These are phyloP conservation scores for Rapana venosa DNA, from an alignment of 2,888 invertebrate genomes.

Conservation along the genomic window DNA sequence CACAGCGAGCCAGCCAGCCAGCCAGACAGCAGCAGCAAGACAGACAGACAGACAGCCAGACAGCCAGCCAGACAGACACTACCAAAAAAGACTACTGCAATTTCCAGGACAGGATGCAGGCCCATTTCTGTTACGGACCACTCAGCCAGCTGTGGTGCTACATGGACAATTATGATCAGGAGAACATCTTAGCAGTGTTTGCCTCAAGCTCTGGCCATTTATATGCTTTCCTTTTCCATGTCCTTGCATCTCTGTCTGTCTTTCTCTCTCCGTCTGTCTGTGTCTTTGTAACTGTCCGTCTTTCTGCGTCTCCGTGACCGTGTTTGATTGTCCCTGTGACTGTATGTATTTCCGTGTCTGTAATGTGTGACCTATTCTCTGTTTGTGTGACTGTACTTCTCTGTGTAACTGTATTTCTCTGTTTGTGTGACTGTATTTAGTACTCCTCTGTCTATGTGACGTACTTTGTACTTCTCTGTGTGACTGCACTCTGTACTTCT, in stretches of 20 bases:
- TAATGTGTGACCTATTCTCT: too few relatives aligned
- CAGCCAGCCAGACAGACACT: neutral
- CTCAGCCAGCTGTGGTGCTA: neutral
- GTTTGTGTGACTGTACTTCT: too few relatives aligned
- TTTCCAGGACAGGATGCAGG: neutral
- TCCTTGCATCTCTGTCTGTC: neutral
- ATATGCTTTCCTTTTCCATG: neutral
- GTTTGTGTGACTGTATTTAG: too few relatives aligned
- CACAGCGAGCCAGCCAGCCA: neutral
- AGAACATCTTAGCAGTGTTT: neutral
- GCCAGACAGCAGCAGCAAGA: neutral
- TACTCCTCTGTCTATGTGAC: too few relatives aligned
- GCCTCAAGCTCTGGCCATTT: neutral
- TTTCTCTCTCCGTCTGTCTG: neutral
- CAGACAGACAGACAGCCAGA: neutral
- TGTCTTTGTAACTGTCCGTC: neutral
- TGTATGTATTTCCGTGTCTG: too few relatives aligned
- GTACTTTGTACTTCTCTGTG: too few relatives aligned
- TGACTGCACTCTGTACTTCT: too few relatives aligned
- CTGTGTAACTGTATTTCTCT: too few relatives aligned
- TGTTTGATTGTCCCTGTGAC: neutral
- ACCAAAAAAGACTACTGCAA: neutral
- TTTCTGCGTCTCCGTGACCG: neutral
- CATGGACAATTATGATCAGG: neutral
- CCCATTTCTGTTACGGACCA: neutral